These are phyloP conservation scores for Ostrea edulis DNA, from an alignment of 1,140 invertebrate genomes.

Conservation along the genomic window DNA sequence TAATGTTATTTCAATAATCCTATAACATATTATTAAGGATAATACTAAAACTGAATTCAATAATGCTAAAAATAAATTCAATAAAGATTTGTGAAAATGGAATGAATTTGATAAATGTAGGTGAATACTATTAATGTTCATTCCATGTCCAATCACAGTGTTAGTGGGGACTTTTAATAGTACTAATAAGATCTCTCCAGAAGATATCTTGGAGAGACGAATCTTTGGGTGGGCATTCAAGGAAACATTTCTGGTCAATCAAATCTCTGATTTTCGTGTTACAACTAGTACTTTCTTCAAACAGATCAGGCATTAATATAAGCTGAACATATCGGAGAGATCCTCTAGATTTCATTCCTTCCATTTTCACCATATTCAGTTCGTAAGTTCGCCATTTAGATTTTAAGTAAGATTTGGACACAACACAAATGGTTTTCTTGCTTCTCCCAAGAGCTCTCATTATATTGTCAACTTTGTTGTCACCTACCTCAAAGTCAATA, in stretches of 20 bases:
- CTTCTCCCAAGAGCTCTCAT: not conserved
- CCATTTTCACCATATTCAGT: not conserved
- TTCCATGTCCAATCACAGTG: no score
- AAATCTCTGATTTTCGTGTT: not conserved
- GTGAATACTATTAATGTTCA: no score
- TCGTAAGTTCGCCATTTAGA: not conserved
- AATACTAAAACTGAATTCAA: no score
- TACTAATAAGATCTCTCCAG: not conserved
- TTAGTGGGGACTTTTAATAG: not conserved
- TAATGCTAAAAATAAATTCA: no score
- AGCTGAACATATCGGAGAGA: not conserved
- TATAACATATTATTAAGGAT: no score
- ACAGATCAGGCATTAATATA: not conserved
- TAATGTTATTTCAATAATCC: no score
- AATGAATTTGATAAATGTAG: no score
- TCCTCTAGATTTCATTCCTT: not conserved
- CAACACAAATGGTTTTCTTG: not conserved
- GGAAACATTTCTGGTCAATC: not conserved
- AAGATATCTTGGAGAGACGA: not conserved
- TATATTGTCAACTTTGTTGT: not conserved
- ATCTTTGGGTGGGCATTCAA: not conserved
- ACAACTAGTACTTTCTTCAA: not conserved
- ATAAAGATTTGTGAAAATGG: no score
- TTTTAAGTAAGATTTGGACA: not conserved
- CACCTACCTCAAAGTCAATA: slow-evolving; percentile 1